A percentile compares a stretch with the other conserved stretches of the same genome.
Conservation (phyloP, 2,888 invertebrate species). For the Chromoteleia sp. region DNA sequence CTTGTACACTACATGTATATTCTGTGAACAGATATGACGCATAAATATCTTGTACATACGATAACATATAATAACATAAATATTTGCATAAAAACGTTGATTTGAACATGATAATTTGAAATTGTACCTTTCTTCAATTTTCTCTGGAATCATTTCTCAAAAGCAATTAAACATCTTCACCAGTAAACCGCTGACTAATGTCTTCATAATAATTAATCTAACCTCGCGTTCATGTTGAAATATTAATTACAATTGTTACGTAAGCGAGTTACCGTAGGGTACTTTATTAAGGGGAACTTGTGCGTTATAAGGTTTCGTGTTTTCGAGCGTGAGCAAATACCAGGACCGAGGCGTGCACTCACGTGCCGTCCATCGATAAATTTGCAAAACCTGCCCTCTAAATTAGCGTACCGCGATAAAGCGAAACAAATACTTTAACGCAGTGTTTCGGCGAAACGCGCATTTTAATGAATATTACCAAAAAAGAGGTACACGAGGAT, state of each 20-base stretch:
- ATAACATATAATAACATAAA: no score
- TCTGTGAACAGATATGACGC: no score
- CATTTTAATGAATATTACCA: conserved; percentile 69
- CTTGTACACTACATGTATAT: no score
- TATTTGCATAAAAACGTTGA: neutral
- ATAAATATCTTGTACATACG: no score
- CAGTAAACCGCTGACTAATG: conserved; percentile 16
- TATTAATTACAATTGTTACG: conserved; percentile 73
- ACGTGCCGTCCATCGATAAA: conserved; percentile 77
- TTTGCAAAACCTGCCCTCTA: conserved; percentile 74
- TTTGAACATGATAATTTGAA: no score
- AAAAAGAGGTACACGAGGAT: conserved; percentile 63
- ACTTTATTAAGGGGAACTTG: conserved; percentile 76
- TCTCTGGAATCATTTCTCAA: neutral
- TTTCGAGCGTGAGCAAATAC: conserved; percentile 74
- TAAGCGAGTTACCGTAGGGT: conserved; percentile 72
- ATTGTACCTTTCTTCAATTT: neutral
- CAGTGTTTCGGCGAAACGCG: conserved; percentile 62
- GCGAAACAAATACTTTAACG: conserved; percentile 69
- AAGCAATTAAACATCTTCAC: conserved; percentile 17
- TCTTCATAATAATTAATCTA: conserved; percentile 51
- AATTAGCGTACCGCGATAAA: conserved; percentile 72
- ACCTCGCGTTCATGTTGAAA: conserved; percentile 46
- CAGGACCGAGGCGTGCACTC: conserved; percentile 73
- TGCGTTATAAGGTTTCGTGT: conserved; percentile 77